Conservation (phyloP, 2,797 vertebrate species). For the Esox lucius region DNA sequence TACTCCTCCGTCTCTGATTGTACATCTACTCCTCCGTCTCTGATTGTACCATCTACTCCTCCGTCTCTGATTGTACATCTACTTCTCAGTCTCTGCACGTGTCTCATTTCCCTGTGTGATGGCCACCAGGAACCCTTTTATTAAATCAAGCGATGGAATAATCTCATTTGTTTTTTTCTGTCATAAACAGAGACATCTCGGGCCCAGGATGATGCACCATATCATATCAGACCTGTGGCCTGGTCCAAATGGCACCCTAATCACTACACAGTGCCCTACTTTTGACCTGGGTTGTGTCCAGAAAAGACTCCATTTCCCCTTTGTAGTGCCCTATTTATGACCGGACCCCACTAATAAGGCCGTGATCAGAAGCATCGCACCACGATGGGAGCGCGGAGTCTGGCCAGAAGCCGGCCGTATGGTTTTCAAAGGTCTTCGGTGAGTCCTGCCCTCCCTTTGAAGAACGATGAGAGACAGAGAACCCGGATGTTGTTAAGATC, state of each 20-base stretch:
- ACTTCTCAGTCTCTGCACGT: conserved; percentile 44
- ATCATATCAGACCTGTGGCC: neutral
- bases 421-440: neutral
- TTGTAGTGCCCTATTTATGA: neutral
- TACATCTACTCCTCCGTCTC: too few relatives aligned
- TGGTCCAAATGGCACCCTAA: neutral
- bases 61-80: conserved; percentile 1
- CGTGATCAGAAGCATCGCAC: neutral
- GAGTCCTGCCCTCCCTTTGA: neutral
- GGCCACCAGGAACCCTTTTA: conserved; percentile 50
- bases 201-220: conserved; percentile 25
- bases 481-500: too few relatives aligned
- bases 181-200: conserved; percentile 53
- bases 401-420: neutral
- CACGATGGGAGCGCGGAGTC: too few relatives aligned
- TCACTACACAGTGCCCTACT: neutral
- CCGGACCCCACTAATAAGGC: neutral
- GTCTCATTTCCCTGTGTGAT: conserved; percentile 39
- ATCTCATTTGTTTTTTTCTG: conserved; percentile 63
- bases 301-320: too few relatives aligned
- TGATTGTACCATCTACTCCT: too few relatives aligned
- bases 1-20: too few relatives aligned
- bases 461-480: neutral
- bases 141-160: conserved; percentile 50
- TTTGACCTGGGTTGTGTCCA: too few relatives aligned